These are phyloP conservation scores for Achlya flavicornis DNA, from an alignment of 2,888 invertebrate species.

Conservation along the genomic window DNA sequence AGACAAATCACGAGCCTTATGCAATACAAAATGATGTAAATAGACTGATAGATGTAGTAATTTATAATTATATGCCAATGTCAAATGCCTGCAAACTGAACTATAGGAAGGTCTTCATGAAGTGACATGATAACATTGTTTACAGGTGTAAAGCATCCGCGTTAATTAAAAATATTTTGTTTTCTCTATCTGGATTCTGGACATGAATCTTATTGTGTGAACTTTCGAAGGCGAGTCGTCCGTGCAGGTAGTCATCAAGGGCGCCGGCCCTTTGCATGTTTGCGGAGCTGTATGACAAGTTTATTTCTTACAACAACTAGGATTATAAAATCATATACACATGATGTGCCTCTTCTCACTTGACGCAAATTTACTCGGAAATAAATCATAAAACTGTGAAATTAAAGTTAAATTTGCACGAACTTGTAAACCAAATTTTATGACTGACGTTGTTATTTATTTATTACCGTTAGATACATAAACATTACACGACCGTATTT, in stretches of 20 bases:
- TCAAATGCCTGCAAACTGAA: neutral
- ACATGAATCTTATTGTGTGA: neutral
- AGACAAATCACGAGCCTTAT: neutral
- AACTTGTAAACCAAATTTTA: conserved; percentile 35
- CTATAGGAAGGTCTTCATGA: neutral
- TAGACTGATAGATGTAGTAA: conserved; percentile 1
- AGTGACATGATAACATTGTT: neutral
- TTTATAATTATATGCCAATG: neutral
- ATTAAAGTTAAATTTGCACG: conserved; percentile 43
- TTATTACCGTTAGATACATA: neutral
- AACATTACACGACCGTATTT: neutral
- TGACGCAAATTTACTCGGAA: conserved; percentile 61
- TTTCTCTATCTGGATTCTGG: neutral
- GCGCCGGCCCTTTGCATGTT: conserved; percentile 21
- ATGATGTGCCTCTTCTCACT: conserved; percentile 20
- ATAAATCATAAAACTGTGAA: conserved; percentile 52
- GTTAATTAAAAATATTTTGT: neutral
- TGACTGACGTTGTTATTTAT: conserved; percentile 20
- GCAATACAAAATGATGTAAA: conserved; percentile 2
- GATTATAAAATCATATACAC: conserved; percentile 32
- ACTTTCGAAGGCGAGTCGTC: conserved; percentile 18
- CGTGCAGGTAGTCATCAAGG: conserved; percentile 35
- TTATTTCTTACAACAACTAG: conserved; percentile 34
- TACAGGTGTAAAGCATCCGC: neutral
- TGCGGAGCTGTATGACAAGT: conserved; percentile 34